Base-by-base conservation (phyloP, 2,113 vertebrate species). In the Ceyx cyanopectus region DNA sequence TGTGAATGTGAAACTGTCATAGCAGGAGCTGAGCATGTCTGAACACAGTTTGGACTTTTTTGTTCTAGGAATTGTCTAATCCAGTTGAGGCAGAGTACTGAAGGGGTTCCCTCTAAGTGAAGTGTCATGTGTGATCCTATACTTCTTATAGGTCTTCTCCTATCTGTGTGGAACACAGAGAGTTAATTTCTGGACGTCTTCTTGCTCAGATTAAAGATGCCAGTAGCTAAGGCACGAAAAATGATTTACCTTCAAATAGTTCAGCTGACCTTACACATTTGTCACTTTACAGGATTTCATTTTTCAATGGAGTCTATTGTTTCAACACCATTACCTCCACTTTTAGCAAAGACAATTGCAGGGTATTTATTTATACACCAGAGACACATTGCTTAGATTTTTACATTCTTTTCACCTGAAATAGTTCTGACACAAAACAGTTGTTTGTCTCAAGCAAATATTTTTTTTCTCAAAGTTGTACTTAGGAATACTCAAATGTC, bases 401-500 rank as follows among this genome's bases (percentile, higher is more conserved):
- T 92, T 89, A 87, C 92, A 93, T 94, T 95, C 93, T 94, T 95
- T 90, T 85, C 78, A 70, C 50, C 58, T 40, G 6, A 92, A 89
- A 92, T 69, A 88, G 54, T 67, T 85, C 72, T 84, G 70, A 82
- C 84, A n/a, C 17, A 41, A 93, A 95, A 80, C 63, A 91, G 62
- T 93, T 94, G 94, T 96, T 95, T 96, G 89, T 91, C 91, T 93
- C 57, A 51, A 92, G 91, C 94, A 96, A 96, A 96, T 87, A 96
- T 85, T 95, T 95, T 89, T 72, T 73, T 80, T 90, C 17, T 86
- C 50, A 4, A 67, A 73, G 77, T 86, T 91, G 67, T 70, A 86
- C 90, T 95, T 90, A 72, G 85, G 85, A 91, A 84, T 90, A 78
- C 73, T 90, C 26, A 88, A 92, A 90, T 80, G 89, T 82, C 63